Evolutionary conservation across 2,888 invertebrate genomes (phyloP).

Genomic region (Apantesis nais): DNA sequence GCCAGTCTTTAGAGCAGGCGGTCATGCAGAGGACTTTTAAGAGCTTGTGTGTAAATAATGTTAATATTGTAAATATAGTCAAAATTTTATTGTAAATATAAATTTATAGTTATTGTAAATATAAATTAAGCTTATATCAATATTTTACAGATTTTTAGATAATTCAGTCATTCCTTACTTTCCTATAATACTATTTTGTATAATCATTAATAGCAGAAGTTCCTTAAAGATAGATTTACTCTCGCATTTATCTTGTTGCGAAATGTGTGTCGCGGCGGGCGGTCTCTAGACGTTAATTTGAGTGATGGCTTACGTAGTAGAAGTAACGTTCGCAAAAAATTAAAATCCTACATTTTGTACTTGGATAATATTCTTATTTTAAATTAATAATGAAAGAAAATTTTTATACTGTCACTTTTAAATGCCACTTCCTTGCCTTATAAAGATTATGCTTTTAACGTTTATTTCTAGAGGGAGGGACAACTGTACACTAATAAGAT

Average conservation of each 20-base stretch:
- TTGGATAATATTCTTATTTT: background rate
- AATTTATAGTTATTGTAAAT: no score
- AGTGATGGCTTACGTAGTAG: conserved; percentile 61
- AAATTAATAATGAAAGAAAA: conserved; percentile 8
- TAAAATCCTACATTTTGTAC: conserved; percentile 4
- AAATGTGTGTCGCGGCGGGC: conserved; percentile 21
- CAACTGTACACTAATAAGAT: no score
- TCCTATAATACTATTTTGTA: background rate
- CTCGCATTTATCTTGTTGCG: conserved; percentile 33
- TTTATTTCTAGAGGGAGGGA: background rate
- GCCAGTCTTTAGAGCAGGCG: no score
- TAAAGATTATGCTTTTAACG: background rate
- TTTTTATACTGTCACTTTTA: background rate
- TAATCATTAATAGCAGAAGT: background rate
- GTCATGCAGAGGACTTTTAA: no score
- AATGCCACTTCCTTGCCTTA: background rate
- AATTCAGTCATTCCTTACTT: background rate
- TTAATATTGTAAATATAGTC: no score
- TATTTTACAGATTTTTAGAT: background rate
- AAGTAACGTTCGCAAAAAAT: conserved; percentile 46
- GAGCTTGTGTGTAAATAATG: no score
- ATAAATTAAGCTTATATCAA: background rate
- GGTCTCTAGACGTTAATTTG: conserved; percentile 64
- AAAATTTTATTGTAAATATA: no score
- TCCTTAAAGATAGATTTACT: conserved; percentile 11